Base-by-base conservation (phyloP, 2,888 invertebrate species). In the Caenorhabditis macrosperma region DNA sequence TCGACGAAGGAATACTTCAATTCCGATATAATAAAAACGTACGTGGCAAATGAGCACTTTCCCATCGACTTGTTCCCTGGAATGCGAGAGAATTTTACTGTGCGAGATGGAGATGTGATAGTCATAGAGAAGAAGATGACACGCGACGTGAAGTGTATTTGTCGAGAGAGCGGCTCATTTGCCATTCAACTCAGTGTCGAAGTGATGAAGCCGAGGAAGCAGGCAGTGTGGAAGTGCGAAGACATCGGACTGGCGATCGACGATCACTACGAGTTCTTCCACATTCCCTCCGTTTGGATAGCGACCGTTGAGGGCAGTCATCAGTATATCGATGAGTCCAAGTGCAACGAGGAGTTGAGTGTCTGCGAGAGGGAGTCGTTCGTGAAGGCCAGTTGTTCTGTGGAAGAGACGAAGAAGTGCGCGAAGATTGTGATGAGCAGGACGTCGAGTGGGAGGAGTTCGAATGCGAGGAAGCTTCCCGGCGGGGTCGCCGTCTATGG, bases 211-310 rank as follows among this genome's bases (percentile, higher is more conserved):
- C 5, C 38, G 38, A 12, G 15, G 12, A 12, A 38, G 12, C 38
- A 12, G 38, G 15, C 9, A 38, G 12, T 60, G 17, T 60, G 68
- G 60, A 69, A 26, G 41, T 69, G 68, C 41, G 59, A 50, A 28
- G 68, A 69, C 24, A 60, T 69, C 10, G 68, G 68, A 24, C 10
- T 1, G 17, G 24, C 44, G 7, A 20, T 15, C 2, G 52, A 60
- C n/a, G 28, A 22, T 3, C 17, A 5, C 5, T 69, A 69, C 26
- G 38, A 69, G n/a, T 69, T 59, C 33, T 69, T 60, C 41, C 15
- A 52, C 9, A 26, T 69, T 2, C 24, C 26, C 1, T 38, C 59
- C 0, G 17, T 12, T 1, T 69, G 68, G 68, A 69, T 69, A 52
- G 20, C 41, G 0, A 38, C 55, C 17, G 48, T 28, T 10, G 28